Percentiles rank a stretch among this genome's conserved stretches.
phyloP scores from a whole-genome alignment of 64 coral and sea anemone genomes.

The Montipora foliosa region DNA sequence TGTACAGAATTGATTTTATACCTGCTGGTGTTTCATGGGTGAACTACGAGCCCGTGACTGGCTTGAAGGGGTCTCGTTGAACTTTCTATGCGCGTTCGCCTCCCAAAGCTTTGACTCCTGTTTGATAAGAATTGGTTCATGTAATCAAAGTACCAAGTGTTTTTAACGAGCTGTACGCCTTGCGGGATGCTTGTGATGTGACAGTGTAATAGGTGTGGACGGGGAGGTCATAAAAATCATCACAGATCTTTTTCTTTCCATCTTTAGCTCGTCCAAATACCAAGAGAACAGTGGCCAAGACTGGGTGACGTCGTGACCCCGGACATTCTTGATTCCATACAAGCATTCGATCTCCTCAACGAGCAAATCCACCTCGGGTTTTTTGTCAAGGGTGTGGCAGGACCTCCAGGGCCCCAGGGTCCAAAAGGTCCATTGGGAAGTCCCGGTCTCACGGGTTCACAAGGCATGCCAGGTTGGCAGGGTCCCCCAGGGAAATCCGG shows the following conservation, averaged over 20 bases:
- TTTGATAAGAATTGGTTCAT: not conserved
- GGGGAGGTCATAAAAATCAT: not conserved
- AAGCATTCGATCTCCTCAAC: constrained; percentile 60
- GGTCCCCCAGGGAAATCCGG: constrained; percentile 63
- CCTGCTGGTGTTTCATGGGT: not conserved
- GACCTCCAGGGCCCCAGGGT: constrained; percentile 53
- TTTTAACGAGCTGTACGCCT: too few species aligned
- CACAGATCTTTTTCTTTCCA: not conserved
- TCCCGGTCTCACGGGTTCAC: constrained; percentile 26
- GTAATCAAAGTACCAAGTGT: too few species aligned
- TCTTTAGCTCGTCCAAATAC: constrained; percentile 43
- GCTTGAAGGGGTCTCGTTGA: not conserved
- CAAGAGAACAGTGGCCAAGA: constrained; percentile 72
- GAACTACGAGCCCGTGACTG: not conserved
- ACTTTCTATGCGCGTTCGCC: not conserved
- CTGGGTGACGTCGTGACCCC: constrained; percentile 68
- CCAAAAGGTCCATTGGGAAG: constrained; percentile 64
- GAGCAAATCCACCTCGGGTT: constrained; percentile 66
- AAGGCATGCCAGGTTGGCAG: constrained; percentile 60
- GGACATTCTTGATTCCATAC: constrained; percentile 65
- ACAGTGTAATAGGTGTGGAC: too few species aligned
- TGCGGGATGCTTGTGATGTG: too few species aligned
- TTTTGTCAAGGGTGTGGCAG: constrained; percentile 77
- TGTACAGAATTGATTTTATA: not conserved
- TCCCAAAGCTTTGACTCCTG: too few species aligned